phyloP scores from a whole-genome alignment of 2,797 vertebrate species.

The Phrynocephalus guinanensis region DNA sequence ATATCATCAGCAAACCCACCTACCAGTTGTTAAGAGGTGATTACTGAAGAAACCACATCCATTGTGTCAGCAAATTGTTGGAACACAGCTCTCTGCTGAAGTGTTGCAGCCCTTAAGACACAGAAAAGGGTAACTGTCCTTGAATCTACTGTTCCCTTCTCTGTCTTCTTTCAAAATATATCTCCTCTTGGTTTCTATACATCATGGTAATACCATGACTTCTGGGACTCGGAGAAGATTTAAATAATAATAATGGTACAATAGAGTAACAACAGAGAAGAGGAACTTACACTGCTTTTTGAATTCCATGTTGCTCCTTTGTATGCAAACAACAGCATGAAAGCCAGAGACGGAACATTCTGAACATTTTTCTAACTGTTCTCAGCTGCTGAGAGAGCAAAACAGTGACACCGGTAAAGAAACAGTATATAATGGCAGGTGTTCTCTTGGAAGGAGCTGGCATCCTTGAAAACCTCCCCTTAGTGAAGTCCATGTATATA shows the following conservation, averaged over 20 bases:
- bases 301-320: constrained; percentile 25
- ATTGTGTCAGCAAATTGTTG: constrained; percentile 51
- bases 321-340: neutral
- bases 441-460: neutral
- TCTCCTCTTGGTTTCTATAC: neutral
- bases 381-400: constrained; percentile 18
- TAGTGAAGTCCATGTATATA: constrained; percentile 14
- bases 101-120: neutral
- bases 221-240: neutral
- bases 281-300: constrained; percentile 7
- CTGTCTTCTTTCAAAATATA: constrained; percentile 8
- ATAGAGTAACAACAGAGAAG: neutral
- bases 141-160: constrained; percentile 28
- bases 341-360: neutral
- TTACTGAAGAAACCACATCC: constrained; percentile 51
- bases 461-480: constrained; percentile 10
- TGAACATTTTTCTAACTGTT: constrained; percentile 21
- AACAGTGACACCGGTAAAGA: neutral
- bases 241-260: neutral
- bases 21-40: constrained; percentile 54
- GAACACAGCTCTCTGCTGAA: constrained; percentile 19
- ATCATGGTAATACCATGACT: constrained; percentile 15
- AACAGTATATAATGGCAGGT: constrained; percentile 13
- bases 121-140: neutral
- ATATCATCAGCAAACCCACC: constrained; percentile 40